These are phyloP conservation scores for Mus minutoides DNA, from an alignment of 2,797 vertebrate genomes.

Conservation along the genomic window DNA sequence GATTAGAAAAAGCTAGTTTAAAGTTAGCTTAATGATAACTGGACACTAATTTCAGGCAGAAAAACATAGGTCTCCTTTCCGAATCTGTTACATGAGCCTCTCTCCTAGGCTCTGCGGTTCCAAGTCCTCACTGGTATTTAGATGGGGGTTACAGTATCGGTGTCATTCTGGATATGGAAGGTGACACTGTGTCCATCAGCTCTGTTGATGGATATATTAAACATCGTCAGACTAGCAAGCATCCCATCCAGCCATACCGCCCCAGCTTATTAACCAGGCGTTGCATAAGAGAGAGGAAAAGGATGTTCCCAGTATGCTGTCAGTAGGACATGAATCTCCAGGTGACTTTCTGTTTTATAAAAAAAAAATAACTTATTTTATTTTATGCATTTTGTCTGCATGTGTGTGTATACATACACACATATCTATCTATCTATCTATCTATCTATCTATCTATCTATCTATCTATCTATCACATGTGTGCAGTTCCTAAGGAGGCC, in stretches of 20 bases:
- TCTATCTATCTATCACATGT: not conserved
- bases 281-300: not conserved
- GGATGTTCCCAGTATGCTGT: not conserved
- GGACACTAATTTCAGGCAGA: not conserved
- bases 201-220: not conserved
- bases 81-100: not conserved
- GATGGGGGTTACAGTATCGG: not conserved
- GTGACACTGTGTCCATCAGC: not conserved
- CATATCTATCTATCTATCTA: no score
- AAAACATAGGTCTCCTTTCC: constrained; percentile 3
- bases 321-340: not conserved
- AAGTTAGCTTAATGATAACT: not conserved
- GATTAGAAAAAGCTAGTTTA: constrained; percentile 21
- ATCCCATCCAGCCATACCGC: not conserved
- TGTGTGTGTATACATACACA: no score
- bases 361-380: not conserved
- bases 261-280: constrained; percentile 2
- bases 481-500: not conserved
- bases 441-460: no score
- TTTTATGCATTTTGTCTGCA: not conserved
- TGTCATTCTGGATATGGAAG: not conserved
- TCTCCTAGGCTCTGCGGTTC: not conserved
- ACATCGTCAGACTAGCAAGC: not conserved
- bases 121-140: not conserved
- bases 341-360: not conserved